These are phyloP conservation scores for Eulacestoma nigropectus DNA, from an alignment of 2,113 vertebrate species.

Conservation along the genomic window DNA sequence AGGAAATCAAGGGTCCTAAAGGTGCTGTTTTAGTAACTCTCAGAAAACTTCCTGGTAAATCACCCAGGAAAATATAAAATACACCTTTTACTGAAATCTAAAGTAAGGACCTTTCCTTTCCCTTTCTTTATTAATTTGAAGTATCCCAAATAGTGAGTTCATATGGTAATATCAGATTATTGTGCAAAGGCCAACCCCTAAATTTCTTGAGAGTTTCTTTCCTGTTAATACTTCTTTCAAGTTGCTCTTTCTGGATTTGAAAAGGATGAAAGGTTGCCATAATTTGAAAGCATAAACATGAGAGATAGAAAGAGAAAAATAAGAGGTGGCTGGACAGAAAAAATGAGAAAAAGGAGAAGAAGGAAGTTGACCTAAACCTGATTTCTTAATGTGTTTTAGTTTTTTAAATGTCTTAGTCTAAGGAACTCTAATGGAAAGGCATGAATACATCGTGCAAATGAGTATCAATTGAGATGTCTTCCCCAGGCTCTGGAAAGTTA, in stretches of 20 bases:
- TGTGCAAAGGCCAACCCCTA: not conserved
- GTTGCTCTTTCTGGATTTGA: not conserved
- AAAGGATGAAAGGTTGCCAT: not conserved
- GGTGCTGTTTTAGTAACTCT: not conserved
- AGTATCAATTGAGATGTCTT: slow-evolving; percentile 25
- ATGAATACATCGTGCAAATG: slow-evolving; percentile 30
- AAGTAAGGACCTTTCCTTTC: not conserved
- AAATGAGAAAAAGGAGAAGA: not conserved
- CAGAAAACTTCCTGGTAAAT: not conserved
- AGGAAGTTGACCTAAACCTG: not conserved
- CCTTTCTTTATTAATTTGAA: not conserved
- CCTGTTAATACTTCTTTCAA: not conserved
- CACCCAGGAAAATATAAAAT: not conserved
- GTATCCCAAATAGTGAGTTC: not conserved
- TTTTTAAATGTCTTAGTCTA: slow-evolving; percentile 25
- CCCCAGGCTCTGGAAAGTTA: slow-evolving; percentile 36
- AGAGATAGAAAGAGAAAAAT: not conserved
- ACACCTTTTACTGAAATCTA: not conserved
- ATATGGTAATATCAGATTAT: not conserved
- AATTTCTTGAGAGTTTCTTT: not conserved
- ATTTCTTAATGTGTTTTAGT: slow-evolving; percentile 36
- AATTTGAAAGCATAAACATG: not conserved
- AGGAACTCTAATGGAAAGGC: slow-evolving; percentile 40
- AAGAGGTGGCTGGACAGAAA: not conserved
- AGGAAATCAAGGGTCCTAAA: not conserved